Conservation (phyloP, 2,888 invertebrate species). For the Maniola hyperantus region DNA sequence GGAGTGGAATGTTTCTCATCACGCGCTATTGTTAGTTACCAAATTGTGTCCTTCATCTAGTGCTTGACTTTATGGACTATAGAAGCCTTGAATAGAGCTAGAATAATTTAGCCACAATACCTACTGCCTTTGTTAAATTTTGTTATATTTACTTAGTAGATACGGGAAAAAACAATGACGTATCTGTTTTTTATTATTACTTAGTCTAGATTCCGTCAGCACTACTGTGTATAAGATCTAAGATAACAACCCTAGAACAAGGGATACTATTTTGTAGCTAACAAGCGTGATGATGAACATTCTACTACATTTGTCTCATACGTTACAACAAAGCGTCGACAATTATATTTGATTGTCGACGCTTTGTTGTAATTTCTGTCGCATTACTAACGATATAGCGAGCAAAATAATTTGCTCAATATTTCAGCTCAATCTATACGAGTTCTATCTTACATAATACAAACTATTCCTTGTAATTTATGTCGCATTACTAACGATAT, state of each 20-base stretch:
- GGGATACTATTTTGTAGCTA: neutral
- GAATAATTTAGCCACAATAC: no score
- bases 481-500: neutral
- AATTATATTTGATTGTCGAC: neutral
- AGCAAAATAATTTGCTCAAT: neutral
- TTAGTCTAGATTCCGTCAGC: no score
- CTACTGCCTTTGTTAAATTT: no score
- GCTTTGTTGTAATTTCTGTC: neutral
- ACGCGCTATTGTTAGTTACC: neutral
- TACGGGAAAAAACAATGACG: no score
- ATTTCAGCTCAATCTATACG: neutral
- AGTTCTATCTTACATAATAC: neutral
- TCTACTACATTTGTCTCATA: neutral
- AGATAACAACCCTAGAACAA: neutral
- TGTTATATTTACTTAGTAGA: no score
- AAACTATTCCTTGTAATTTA: neutral
- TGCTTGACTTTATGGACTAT: neutral
- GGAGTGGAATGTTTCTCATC: neutral
- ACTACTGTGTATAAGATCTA: neutral
- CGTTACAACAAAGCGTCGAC: no score
- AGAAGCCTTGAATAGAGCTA: no score
- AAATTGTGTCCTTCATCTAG: neutral
- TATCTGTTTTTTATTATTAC: no score
- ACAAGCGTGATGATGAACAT: slow-evolving; percentile 1
- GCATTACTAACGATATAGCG: neutral